Base-by-base conservation (phyloP, 2,888 invertebrate genomes). In the Sarcophaga carnaria region DNA sequence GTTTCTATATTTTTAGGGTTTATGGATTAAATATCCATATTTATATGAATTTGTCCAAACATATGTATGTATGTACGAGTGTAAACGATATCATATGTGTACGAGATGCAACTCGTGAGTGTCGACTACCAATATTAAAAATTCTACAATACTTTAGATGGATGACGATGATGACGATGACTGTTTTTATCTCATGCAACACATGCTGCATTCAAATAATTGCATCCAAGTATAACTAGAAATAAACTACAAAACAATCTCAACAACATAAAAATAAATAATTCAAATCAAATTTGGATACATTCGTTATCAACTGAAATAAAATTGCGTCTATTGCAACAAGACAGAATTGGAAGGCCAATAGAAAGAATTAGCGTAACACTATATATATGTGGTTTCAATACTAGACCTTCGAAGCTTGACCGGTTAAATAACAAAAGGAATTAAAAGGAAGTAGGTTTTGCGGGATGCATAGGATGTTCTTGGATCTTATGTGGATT, bases 221-320 rank as follows among this genome's bases (percentile, higher is more conserved):
- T 84, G 81, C 80, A 75, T 80, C 60, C 20, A 60, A 84, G 69
- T 80, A 71, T 22, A 71, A 67, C 25, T 60, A 54, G 67, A 77
- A 74, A 69, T 69, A 69, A 86, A 79, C 85, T 81, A 75, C 8
- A 86, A 86, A 86, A 77, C 77, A 78, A 87, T 87, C 84, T 84
- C 80, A 79, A 37, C 8, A 37, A 84, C 87, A 81, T 87, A 87
- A 87, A 87, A 87, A 84, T 87, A 84, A 87, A 87, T 84, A 84
- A 87, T 87, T 84, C 83, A 84, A 87, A 87, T 87, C 84, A 87
- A 87, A 87, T 87, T 81, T 87, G 83, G 87, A 75, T 84, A 81
- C 84, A 87, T 84, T 81, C 80, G 84, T 78, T 78, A 81, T 76
- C 81, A 81, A 80, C 80, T 80, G 77, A 77, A 83, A 83, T 77